Base-by-base conservation (phyloP, 2,797 vertebrate genomes). In the Philypnodon macrostomus region DNA sequence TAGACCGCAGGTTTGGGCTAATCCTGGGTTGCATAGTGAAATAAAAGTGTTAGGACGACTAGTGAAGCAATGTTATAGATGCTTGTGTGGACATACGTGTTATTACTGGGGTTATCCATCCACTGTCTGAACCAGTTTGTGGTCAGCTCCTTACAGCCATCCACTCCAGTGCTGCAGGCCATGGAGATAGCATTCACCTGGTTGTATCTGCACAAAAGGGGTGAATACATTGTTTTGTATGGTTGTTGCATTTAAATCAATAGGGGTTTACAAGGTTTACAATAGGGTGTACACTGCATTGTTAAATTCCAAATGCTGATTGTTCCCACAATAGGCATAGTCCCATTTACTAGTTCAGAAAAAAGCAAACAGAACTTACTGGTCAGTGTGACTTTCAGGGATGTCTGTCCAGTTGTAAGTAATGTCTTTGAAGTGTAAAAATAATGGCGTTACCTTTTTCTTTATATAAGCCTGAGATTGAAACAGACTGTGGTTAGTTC, bases 351-450 rank as follows among this genome's bases (percentile, higher is more conserved):
- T n/a, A n/a, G n/a, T n/a, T n/a, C n/a, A n/a, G n/a, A n/a, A n/a
- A n/a, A n/a, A n/a, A n/a, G n/a, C n/a, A n/a, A n/a, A n/a, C 8
- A 12, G 16, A 11, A 19, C 92, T 93, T 88, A 98, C 95, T 95
- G 94, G 2, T 90, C 90, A 42, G 78, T 93, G 75, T 94, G 90
- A 0, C 24, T 72, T 0, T 0, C 0, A 0, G 91, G 87, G 18
- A 73, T 36, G 0, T 0, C 0, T 0, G 0, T 49, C 92, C 92
- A 96, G 72, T 79, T 3, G 0, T 0, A 0, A 5, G 93, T 96
- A 19, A 78, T 0, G 0, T 0, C 0, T 63, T 35, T 0, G 35
- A 92, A 95, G 73, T 94, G 0, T 0, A 30, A 0, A 48, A 92
- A 97, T 21, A 97, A 80, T 10, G 92, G 92, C 0, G 0, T 51